A percentile compares a stretch with the other conserved stretches of the same genome.
phyloP scores from a whole-genome alignment of 2,113 vertebrate genomes.

The Trachemys scripta region DNA sequence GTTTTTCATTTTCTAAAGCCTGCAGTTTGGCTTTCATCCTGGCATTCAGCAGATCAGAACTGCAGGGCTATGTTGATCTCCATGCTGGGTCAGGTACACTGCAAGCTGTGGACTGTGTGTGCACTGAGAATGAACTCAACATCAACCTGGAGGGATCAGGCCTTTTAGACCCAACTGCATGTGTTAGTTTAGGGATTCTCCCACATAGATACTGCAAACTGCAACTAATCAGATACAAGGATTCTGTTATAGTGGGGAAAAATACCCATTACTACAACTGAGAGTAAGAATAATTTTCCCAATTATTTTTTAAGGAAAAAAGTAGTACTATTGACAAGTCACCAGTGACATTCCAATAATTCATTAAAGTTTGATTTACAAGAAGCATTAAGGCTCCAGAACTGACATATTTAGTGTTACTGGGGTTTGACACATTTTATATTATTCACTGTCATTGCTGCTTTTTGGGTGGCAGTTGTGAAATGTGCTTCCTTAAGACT shows the following conservation, averaged over 20 bases:
- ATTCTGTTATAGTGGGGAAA: conserved; percentile 3
- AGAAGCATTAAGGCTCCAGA: conserved; percentile 33
- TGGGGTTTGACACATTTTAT: conserved; percentile 73
- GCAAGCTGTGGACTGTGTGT: conserved; percentile 36
- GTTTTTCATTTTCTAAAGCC: conserved; percentile 68
- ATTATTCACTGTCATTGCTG: conserved; percentile 70
- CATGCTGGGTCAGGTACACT: not conserved
- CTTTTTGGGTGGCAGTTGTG: conserved; percentile 60
- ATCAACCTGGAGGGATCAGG: not conserved
- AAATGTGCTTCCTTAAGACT: conserved; percentile 50
- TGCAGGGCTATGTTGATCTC: conserved; percentile 64
- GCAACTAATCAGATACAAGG: not conserved
- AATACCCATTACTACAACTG: conserved; percentile 51
- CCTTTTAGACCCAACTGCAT: conserved; percentile 23
- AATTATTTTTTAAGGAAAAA: conserved; percentile 5
- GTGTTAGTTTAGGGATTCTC: not conserved
- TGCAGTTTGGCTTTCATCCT: conserved; percentile 72
- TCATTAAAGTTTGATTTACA: conserved; percentile 59
- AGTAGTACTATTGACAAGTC: conserved; percentile 26
- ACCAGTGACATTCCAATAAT: conserved; percentile 53
- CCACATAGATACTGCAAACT: conserved; percentile 38
- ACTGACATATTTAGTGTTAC: conserved; percentile 65
- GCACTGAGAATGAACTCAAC: conserved; percentile 42
- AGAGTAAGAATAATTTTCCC: conserved; percentile 40
- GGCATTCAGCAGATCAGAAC: conserved; percentile 64